A percentile compares a stretch with the other conserved stretches of the same genome.
Evolutionary conservation across 2,888 invertebrate genomes (phyloP).

Genomic region (Protodeltote pygarga): DNA sequence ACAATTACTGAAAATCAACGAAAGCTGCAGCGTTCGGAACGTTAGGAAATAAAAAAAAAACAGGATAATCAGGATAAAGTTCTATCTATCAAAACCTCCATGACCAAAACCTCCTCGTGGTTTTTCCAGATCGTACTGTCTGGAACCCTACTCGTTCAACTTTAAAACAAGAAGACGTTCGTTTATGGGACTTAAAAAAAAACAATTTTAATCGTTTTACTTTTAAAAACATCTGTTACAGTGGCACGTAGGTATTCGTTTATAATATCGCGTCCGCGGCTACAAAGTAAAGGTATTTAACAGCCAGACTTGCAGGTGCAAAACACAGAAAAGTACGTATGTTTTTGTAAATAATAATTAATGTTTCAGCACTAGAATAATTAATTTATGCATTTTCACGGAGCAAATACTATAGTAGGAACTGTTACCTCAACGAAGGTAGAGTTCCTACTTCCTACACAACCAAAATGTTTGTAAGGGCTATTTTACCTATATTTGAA

Average conservation of each 20-base stretch:
- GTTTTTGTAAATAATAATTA: slow-evolving; percentile 37
- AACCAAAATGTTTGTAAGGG: too few relatives aligned
- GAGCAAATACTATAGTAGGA: too few relatives aligned
- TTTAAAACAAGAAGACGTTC: background rate
- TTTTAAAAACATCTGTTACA: slow-evolving; percentile 50
- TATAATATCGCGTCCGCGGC: slow-evolving; percentile 37
- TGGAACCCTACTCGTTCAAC: background rate
- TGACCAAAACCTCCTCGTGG: too few relatives aligned
- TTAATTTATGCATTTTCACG: background rate
- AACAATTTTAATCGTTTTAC: slow-evolving; percentile 44
- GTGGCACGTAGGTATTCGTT: slow-evolving; percentile 43
- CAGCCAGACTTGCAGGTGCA: slow-evolving; percentile 40
- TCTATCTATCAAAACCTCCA: too few relatives aligned
- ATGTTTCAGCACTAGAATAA: slow-evolving; percentile 21
- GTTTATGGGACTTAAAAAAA: slow-evolving; percentile 20
- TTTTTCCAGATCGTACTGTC: too few relatives aligned
- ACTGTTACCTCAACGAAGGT: too few relatives aligned
- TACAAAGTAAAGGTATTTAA: slow-evolving; percentile 36
- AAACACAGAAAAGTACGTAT: slow-evolving; percentile 31
- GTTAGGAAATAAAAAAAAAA: too few relatives aligned
- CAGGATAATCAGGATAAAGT: too few relatives aligned
- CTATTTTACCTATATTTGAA: too few relatives aligned
- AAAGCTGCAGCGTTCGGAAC: too few relatives aligned
- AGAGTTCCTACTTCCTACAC: too few relatives aligned
- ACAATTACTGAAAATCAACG: too few relatives aligned